Evolutionary conservation across 2,113 vertebrate species (phyloP), one percentile per base, ranked within the genome.

Genomic region (Sigmodon hispidus): DNA sequence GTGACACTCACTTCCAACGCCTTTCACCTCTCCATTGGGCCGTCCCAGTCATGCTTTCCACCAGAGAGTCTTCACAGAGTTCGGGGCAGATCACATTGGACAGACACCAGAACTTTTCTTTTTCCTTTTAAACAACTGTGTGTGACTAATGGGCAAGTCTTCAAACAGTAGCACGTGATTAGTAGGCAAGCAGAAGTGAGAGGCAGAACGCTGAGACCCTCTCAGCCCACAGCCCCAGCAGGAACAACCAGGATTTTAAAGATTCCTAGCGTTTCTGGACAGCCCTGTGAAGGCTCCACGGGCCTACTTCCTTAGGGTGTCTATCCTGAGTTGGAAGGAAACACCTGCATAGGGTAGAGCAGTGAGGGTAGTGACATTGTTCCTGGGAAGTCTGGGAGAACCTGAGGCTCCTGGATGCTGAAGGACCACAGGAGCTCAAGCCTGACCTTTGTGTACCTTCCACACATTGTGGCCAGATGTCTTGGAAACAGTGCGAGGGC

Each of bases 251-350:
- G 88, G 81, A 55, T 26, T 92, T 84, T 76, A 26, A 48, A 88
- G 80, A 29, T 72, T 84, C 59, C 75, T 3, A 1, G 57, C 36
- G 50, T 81, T 48, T 72, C 43, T 15, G 72, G 45, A 52, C 9
- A 84, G 8, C 45, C 19, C 19, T 19, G 3, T 72, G 63, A 80
- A 43, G 84, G 40, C 7, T 0, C 19, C 7, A 16, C 34, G 22
- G 75, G 67, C 80, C 89, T 17, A 22, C 67, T 97, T 97, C 95
- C 95, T 87, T 52, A 52, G 9, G 21, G 12, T 40, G 76, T 87
- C 87, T 92, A 31, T n/a, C 13, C 3, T 15, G n/a, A 55, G n/a
- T 90, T 13, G 4, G 76, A 94, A 96, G 97, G 97, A 98, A 98
- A 94, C 97, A 98, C 90, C 96, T 97, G 97, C 87, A 26, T 29